phyloP scores from a whole-genome alignment of 2,113 vertebrate species.

The Asarcornis scutulata region DNA sequence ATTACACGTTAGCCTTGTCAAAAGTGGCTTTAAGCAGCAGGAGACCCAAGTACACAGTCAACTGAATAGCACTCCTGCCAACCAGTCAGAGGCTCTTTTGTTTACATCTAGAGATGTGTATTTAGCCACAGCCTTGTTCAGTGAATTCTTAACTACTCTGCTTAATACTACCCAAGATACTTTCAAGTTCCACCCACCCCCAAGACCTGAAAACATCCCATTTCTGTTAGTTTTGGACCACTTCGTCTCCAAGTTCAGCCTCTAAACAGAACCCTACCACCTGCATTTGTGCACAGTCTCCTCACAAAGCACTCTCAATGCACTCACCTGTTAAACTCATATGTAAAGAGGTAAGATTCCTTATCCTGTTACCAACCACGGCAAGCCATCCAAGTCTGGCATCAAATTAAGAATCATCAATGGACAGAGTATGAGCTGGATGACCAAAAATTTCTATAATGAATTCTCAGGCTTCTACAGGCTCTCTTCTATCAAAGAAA shows the following conservation, averaged over 20 bases:
- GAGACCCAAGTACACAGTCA: not conserved
- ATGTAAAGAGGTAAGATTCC: not conserved
- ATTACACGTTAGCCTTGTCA: not conserved
- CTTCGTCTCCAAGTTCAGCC: not conserved
- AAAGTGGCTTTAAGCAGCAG: not conserved
- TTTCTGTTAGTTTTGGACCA: not conserved
- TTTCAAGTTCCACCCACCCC: not conserved
- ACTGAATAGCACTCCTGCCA: not conserved
- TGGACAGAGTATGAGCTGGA: not conserved
- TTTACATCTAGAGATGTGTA: not conserved
- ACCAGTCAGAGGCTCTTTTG: not conserved
- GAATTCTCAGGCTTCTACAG: not conserved
- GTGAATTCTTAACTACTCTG: not conserved
- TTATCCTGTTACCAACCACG: not conserved
- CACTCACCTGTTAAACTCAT: not conserved
- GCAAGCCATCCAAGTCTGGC: not conserved
- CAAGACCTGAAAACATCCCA: not conserved
- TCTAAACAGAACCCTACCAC: not conserved
- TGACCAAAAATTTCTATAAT: not conserved
- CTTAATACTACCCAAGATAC: not conserved
- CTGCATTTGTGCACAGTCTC: not conserved
- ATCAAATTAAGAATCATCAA: not conserved
- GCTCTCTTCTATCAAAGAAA: not conserved
- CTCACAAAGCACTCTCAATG: not conserved
- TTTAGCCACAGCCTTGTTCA: not conserved